Base-by-base conservation (phyloP, 2,888 invertebrate genomes). In the Fragum sueziense region DNA sequence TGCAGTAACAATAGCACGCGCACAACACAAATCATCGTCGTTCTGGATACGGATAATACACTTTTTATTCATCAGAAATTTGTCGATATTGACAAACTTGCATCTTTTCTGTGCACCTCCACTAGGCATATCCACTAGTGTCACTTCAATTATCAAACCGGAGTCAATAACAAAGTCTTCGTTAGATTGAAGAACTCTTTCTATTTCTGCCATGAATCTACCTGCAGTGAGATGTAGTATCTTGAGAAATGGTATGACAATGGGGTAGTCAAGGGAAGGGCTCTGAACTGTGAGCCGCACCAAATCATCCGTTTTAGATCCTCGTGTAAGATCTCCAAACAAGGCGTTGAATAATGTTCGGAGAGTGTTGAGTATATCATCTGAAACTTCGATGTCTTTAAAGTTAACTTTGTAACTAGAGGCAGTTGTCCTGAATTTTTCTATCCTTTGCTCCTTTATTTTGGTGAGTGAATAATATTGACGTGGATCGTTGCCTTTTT, bases 41-140 rank as follows among this genome's bases (percentile, higher is more conserved):
- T 77, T 82, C 33, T 72, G 54, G 51, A 82, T 82, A 25, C 70
- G 52, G 25, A 82, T 74, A 25, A 83, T 62, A 41, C 78, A 52
- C 61, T 34, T 22, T 33, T 82, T 77, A 3, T 77, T 72, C 70
- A 67, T 47, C 2, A 82, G 41, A 34, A 68, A 57, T 74, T 69
- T 37, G 37, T 37, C 37, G 37, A 37, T 37, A 37, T 37, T 37
- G 37, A 37, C 37, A 37, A 37, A 82, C 22, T 74, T 67, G 37
- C 71, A 70, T 25, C 68, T 14, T 71, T 76, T 76, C 47, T 51
- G 22, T 9, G 59, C 71, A 17, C 76, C 82, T 31, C 82, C 82
- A 27, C 20, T 52, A 33, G 73, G 76, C 47, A 79, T 57, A 51
- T 62, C 61, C 29, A 76, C 76, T 27, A 72, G 70, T 6, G 75